Evolutionary conservation across 2,113 vertebrate genomes (phyloP).

Genomic region (Monarcha castaneiventris): DNA sequence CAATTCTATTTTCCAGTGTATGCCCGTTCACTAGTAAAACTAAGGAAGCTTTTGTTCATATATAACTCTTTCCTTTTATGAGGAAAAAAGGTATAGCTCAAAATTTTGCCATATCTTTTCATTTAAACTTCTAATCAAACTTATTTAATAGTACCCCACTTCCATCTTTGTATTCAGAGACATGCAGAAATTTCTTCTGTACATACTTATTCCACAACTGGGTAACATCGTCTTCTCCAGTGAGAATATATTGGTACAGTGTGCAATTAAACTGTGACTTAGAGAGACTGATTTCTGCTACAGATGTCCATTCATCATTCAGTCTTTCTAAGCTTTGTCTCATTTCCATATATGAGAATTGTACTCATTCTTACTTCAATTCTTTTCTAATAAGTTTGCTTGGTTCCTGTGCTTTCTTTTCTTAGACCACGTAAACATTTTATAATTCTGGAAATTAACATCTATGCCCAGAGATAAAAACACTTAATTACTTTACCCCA

Average conservation of each 20-base stretch:
- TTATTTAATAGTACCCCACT: neutral
- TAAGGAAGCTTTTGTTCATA: neutral
- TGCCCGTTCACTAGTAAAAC: neutral
- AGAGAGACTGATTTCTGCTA: neutral
- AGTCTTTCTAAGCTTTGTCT: neutral
- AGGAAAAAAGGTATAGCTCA: neutral
- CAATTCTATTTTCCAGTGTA: neutral
- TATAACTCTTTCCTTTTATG: neutral
- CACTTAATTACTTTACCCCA: neutral
- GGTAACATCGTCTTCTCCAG: neutral
- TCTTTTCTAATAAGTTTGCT: neutral
- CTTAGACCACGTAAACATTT: neutral
- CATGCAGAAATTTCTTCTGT: neutral
- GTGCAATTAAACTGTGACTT: neutral
- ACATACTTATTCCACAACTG: neutral
- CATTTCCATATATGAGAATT: neutral
- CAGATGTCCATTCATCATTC: neutral
- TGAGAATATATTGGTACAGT: neutral
- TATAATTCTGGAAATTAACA: neutral
- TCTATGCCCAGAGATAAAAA: neutral
- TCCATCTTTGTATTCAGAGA: neutral
- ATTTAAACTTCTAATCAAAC: neutral
- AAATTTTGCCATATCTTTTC: neutral
- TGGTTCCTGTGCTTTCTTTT: neutral
- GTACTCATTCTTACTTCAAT: neutral